Evolutionary conservation across 92 coral and sea anemone species (phyloP).

Genomic region (Palythoa heliodiscus): DNA sequence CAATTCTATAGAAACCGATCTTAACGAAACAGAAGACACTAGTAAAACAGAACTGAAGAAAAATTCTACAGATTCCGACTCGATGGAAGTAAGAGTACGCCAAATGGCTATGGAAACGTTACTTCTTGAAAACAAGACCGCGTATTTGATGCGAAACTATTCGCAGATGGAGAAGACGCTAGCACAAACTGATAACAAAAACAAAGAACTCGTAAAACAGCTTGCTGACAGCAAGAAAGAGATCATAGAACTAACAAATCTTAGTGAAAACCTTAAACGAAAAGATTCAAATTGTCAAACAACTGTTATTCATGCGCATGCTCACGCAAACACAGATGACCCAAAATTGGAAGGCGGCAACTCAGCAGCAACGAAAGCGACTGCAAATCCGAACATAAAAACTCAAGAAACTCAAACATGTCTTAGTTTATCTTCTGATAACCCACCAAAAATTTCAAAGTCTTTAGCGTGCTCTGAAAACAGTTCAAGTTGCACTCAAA

Average conservation of each 20-base stretch:
- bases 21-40: background rate
- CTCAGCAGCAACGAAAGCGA: background rate
- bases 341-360: background rate
- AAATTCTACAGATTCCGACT: background rate
- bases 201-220: constrained; percentile 50
- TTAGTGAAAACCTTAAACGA: constrained; percentile 51
- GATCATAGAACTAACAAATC: constrained; percentile 45
- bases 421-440: background rate
- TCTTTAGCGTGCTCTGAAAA: background rate
- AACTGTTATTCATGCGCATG: background rate
- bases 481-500: background rate
- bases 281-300: background rate
- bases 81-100: constrained; percentile 45
- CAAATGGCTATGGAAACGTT: constrained; percentile 74
- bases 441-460: background rate
- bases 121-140: constrained; percentile 66
- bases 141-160: constrained; percentile 62
- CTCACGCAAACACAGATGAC: background rate
- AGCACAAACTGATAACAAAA: constrained; percentile 59
- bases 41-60: background rate
- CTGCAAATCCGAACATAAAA: background rate
- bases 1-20: background rate
- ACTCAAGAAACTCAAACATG: background rate
- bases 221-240: constrained; percentile 61
- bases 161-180: constrained; percentile 66